Conservation (phyloP, 1,140 invertebrate species). For the Brachionus sp. region DNA sequence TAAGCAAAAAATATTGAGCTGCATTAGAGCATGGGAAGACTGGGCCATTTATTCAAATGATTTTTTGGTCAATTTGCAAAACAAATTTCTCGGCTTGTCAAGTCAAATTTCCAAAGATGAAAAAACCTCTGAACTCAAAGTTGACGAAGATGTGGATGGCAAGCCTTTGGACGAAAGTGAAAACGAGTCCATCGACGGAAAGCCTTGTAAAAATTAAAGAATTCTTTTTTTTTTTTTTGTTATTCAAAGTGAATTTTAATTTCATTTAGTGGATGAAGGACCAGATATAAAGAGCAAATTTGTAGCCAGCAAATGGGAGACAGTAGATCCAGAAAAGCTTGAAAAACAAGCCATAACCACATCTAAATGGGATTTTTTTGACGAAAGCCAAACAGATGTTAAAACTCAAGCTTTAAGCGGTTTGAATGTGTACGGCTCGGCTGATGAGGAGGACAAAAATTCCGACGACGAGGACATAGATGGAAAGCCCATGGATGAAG, state of each 20-base stretch:
- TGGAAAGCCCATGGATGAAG: slow-evolving; percentile 11
- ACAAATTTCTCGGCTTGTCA: slow-evolving; percentile 76
- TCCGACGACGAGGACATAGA: slow-evolving; percentile 19
- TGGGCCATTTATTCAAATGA: slow-evolving; percentile 94
- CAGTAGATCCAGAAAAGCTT: slow-evolving; percentile 2
- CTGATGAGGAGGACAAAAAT: neutral
- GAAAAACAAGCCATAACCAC: slow-evolving; percentile 20
- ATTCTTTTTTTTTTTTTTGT: too few species aligned
- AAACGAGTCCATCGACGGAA: slow-evolving; percentile 23
- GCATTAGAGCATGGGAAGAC: slow-evolving; percentile 95
- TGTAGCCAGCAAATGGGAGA: slow-evolving; percentile 20
- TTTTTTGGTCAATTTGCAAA: slow-evolving; percentile 81
- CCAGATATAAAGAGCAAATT: neutral
- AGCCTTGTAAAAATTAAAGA: neutral
- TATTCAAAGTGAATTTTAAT: too few species aligned
- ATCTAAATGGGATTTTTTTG: slow-evolving; percentile 46
- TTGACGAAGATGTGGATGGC: slow-evolving; percentile 39
- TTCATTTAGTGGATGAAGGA: neutral
- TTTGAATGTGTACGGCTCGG: neutral
- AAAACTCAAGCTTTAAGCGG: neutral
- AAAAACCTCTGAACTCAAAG: neutral
- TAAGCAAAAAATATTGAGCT: slow-evolving; percentile 79
- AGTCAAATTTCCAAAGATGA: neutral
- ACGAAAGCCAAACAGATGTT: neutral
- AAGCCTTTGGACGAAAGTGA: slow-evolving; percentile 36